A percentile compares a stretch with the other conserved stretches of the same genome.
phyloP scores from a whole-genome alignment of 2,113 vertebrate genomes.

The Puma concolor region DNA sequence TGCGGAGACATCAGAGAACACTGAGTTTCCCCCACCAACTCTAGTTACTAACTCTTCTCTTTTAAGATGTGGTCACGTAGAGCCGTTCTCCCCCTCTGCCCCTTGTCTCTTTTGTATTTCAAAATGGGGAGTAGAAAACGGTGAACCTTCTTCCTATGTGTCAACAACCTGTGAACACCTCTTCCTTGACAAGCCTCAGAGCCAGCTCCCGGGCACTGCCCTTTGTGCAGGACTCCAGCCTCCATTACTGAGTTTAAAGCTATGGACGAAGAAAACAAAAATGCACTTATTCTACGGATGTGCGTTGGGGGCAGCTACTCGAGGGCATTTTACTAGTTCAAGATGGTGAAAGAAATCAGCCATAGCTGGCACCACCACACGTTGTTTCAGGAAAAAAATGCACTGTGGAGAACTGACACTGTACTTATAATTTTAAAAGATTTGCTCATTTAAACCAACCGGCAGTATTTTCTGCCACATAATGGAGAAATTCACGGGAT shows the following conservation, averaged over 20 bases:
- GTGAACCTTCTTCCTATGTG: background rate
- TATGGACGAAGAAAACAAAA: background rate
- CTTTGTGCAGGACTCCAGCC: background rate
- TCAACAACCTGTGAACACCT: background rate
- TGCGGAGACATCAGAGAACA: conserved; percentile 26
- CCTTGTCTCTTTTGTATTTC: background rate
- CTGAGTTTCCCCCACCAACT: background rate
- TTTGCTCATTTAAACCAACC: conserved; percentile 72
- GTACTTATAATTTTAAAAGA: conserved; percentile 72
- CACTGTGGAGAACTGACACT: conserved; percentile 19
- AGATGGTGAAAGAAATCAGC: conserved; percentile 11
- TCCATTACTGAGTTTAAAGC: background rate
- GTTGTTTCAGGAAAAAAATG: conserved; percentile 62
- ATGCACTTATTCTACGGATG: background rate
- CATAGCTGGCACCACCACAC: conserved; percentile 30
- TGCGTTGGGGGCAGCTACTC: background rate
- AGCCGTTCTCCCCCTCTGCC: background rate
- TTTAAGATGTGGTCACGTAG: background rate
- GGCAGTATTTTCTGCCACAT: conserved; percentile 68
- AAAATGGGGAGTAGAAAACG: background rate
- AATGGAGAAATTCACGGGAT: conserved; percentile 77
- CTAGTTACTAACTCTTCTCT: background rate
- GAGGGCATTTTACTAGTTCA: conserved; percentile 28
- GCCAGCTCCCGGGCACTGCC: background rate
- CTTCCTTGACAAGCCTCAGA: background rate